Base-by-base conservation (phyloP, 2,113 vertebrate species). In the Psittacus erithacus region DNA sequence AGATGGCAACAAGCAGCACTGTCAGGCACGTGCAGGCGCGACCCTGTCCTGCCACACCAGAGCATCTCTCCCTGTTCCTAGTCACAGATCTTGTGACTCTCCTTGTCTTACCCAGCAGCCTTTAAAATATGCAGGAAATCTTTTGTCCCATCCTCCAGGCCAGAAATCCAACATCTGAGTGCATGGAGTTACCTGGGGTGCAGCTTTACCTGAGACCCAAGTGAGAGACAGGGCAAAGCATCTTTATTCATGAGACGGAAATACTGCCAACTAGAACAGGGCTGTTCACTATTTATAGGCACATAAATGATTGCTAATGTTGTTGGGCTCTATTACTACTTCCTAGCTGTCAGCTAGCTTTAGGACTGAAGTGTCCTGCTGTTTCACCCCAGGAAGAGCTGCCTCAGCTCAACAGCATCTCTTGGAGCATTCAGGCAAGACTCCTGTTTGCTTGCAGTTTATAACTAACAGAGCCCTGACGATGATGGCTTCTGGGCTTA, bases 131-230 rank as follows among this genome's bases (percentile, higher is more conserved):
- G 33, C 39, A 88, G 31, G 14, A 90, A 79, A 31, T 35, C 1
- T 73, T 31, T 28, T 60, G 23, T 59, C 24, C 9, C 22, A 38
- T 46, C 10, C 1, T 55, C 7, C 17, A 68, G 22, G 38, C 22
- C 31, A 76, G 77, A 50, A 88, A 43, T 64, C 28, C 68, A 77
- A 73, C 15, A 19, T 82, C 33, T 77, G 17, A 24, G 12, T 55
- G 7, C 0, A 0, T 24, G 46, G 35, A 19, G n/a, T 23, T 73
- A 25, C 19, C 39, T 5, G 6, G 13, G 9, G 28, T 31, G 24
- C 15, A 25, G 19, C 9, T 76, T 82, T 57, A 74, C 59, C 62
- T 50, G 39, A 46, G 28, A 50, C 9, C 1, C 0, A 3, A 20
- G 18, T 69, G 59, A 84, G 63, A 46, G 17, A 68, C 9, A 2